Evolutionary conservation across 1,140 invertebrate genomes (phyloP).

Genomic region (Idris sp.): DNA sequence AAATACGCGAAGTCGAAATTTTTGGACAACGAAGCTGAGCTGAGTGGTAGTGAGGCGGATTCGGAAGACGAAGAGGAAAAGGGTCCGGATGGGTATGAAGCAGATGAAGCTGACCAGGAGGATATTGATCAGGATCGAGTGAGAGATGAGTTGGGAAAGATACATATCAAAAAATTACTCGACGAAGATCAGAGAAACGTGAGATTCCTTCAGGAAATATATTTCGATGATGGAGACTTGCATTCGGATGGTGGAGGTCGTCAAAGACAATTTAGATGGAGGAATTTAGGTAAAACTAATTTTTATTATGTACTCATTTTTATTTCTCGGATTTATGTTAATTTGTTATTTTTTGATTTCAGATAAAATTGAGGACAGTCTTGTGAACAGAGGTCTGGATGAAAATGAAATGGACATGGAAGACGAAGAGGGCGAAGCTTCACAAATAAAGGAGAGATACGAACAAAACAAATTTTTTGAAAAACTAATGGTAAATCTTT

Average conservation of each 20-base stretch:
- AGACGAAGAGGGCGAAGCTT: conserved; percentile 81
- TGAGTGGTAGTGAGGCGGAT: conserved; percentile 89
- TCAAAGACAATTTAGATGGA: conserved; percentile 89
- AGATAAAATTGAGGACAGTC: conserved; percentile 70
- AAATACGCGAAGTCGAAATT: conserved; percentile 82
- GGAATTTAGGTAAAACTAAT: conserved; percentile 84
- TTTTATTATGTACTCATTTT: no score
- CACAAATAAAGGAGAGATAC: conserved; percentile 83
- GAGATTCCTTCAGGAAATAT: conserved; percentile 86
- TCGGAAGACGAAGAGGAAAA: conserved; percentile 89
- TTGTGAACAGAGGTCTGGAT: conserved; percentile 57
- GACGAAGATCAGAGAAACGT: conserved; percentile 91
- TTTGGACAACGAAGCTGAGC: conserved; percentile 90
- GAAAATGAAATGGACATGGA: conserved; percentile 76
- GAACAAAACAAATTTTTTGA: conserved; percentile 84
- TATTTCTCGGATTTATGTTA: no score
- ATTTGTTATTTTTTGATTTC: conserved; percentile 10
- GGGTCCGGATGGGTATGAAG: conserved; percentile 85
- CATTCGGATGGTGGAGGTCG: conserved; percentile 84
- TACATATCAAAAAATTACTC: conserved; percentile 85
- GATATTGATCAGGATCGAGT: conserved; percentile 84
- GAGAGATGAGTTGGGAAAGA: conserved; percentile 82
- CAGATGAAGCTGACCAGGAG: conserved; percentile 87
- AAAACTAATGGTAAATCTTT: conserved; percentile 73
- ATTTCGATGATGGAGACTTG: conserved; percentile 92